These are phyloP conservation scores for Polylopha cassiicola DNA, from an alignment of 2,888 invertebrate genomes.

Conservation along the genomic window DNA sequence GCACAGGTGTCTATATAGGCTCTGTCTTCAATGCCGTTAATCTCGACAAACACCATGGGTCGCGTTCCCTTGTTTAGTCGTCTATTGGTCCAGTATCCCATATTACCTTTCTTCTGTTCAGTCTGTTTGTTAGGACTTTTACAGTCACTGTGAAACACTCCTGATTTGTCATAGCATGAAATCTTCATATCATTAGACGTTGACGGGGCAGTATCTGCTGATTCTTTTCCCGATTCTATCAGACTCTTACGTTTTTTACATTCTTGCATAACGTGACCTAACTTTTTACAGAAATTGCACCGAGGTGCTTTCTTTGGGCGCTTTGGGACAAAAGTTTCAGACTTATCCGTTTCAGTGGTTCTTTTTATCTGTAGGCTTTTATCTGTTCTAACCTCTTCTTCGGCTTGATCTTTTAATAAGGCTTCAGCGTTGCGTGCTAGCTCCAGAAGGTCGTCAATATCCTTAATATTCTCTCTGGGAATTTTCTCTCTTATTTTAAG, in stretches of 20 bases:
- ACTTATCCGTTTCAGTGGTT: not conserved
- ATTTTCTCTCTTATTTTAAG: conserved; percentile 5
- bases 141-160: conserved; percentile 9
- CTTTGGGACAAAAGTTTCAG: not conserved
- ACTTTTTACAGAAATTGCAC: conserved; percentile 5
- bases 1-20: conserved; percentile 17
- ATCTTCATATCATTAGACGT: conserved; percentile 1
- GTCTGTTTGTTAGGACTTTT: not conserved
- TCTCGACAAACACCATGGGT: conserved; percentile 6
- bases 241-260: not conserved
- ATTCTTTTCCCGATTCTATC: not conserved
- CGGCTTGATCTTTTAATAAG: not conserved
- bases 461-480: conserved; percentile 7
- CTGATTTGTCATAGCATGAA: conserved; percentile 13
- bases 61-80: conserved; percentile 2
- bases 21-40: conserved; percentile 7
- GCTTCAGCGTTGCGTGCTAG: conserved; percentile 2
- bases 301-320: not conserved
- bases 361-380: not conserved
- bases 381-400: not conserved
- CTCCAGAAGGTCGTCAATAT: conserved; percentile 6
- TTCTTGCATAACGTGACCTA: conserved; percentile 5
- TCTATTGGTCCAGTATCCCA: conserved; percentile 6
- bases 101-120: not conserved
- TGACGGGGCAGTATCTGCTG: not conserved